A percentile compares a stretch with the other conserved stretches of the same genome.
These are phyloP conservation scores for Zaprionus lineosus DNA, from an alignment of 2,888 invertebrate species.

Conservation along the genomic window DNA sequence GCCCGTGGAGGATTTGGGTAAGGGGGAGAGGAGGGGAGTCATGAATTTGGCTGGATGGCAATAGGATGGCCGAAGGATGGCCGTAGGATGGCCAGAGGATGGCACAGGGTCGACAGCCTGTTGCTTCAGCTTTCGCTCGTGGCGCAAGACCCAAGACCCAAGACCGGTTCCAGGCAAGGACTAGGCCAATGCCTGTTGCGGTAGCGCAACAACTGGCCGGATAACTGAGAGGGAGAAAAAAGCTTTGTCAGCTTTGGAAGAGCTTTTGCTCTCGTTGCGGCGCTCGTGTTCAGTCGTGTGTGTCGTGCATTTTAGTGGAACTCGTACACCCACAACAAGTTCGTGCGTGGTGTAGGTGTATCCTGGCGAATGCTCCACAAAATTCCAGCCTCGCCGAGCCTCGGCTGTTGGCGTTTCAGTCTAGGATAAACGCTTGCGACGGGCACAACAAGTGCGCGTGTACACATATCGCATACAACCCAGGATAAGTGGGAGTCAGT, in stretches of 20 bases:
- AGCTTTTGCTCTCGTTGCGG: slow-evolving; percentile 54
- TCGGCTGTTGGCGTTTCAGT: slow-evolving; percentile 75
- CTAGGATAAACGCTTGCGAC: slow-evolving; percentile 83
- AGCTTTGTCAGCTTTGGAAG: slow-evolving; percentile 37
- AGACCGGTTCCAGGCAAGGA: slow-evolving; percentile 48
- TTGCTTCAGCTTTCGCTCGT: slow-evolving; percentile 73
- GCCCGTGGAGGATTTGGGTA: slow-evolving; percentile 19
- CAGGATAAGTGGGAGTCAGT: slow-evolving; percentile 35
- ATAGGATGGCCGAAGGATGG: too few species aligned
- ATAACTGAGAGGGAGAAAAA: slow-evolving; percentile 66
- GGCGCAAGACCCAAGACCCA: too few species aligned
- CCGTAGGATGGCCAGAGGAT: too few species aligned
- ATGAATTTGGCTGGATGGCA: too few species aligned
- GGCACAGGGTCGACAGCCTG: slow-evolving; percentile 67
- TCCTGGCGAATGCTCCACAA: slow-evolving; percentile 47
- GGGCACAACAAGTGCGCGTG: slow-evolving; percentile 83
- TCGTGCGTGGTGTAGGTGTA: slow-evolving; percentile 59
- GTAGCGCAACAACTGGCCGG: slow-evolving; percentile 69
- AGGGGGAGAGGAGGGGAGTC: background rate
- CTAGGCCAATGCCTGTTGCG: slow-evolving; percentile 63
- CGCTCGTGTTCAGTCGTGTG: too few species aligned
- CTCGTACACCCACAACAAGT: slow-evolving; percentile 51
- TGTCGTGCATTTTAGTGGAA: slow-evolving; percentile 46
- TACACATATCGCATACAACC: slow-evolving; percentile 64
- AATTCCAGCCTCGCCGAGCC: slow-evolving; percentile 79